phyloP scores from a whole-genome alignment of 1,140 invertebrate species.

The Apis dorsata region DNA sequence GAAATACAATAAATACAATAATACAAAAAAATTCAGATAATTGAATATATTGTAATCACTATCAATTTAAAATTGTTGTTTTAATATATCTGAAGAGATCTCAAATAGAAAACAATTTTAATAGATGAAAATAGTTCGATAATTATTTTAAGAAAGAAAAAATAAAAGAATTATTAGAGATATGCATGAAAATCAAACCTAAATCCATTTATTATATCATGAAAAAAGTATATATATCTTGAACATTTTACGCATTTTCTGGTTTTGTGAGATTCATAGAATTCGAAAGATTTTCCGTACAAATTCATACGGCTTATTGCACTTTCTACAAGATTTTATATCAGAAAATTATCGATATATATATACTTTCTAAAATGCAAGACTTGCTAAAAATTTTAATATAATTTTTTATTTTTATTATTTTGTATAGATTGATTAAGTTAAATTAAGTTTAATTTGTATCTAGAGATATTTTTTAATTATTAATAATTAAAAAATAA shows the following conservation, averaged over 20 bases:
- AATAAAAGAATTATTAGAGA: background rate
- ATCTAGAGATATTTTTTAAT: no score
- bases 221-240: background rate
- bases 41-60: no score
- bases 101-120: background rate
- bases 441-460: no score
- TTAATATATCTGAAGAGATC: background rate
- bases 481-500: no score
- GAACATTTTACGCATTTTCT: background rate
- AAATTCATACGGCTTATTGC: slow-evolving; percentile 23
- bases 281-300: slow-evolving; percentile 44
- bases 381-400: slow-evolving; percentile 1
- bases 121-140: background rate
- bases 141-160: background rate
- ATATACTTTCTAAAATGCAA: slow-evolving; percentile 54
- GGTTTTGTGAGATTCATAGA: slow-evolving; percentile 39
- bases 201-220: background rate
- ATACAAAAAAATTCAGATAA: no score
- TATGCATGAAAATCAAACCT: background rate
- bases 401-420: no score
- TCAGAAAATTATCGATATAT: slow-evolving; percentile 46
- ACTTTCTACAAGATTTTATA: slow-evolving; percentile 56
- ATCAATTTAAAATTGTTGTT: background rate
- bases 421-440: no score
- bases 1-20: no score